Base-by-base conservation (phyloP, 1,140 invertebrate species). In the Andricus grossulariae region DNA sequence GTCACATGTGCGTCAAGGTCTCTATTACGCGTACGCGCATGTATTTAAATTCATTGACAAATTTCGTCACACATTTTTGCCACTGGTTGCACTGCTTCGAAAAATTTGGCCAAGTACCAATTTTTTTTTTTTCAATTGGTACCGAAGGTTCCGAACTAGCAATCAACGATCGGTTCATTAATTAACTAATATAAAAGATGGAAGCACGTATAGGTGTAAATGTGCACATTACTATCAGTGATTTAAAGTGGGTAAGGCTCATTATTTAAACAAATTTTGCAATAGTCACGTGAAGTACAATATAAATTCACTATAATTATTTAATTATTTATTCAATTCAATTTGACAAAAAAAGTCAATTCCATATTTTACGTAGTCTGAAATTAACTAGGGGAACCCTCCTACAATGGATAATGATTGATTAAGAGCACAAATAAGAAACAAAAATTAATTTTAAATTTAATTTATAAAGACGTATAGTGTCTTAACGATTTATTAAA, bases 171-270 rank as follows among this genome's bases (percentile, higher is more conserved):
- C 39, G 32, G 25, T 39, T 66, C 39, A 45, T 66, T 66, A 39
- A 39, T 66, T 39, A 32, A 25, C 25, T 66, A 32, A 66, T 39
- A 25, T 39, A 15, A 66, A 66, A 66, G 7, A 66, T 66, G 60
- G 60, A 66, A n/a, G 60, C 60, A 45, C 60, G 60, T 66, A 39
- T 66, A 66, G 60, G 60, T 66, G 16, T 66, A 15, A 66, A 66
- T 66, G 60, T 66, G 6, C 60, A n/a, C 60, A 66, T 66, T 32
- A 39, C 60, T n/a, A 45, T 66, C 25, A 66, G 60, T 66, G 60
- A 66, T 66, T 39, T 16, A 3, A 66, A 66, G 25, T 66, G 60
- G 60, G 60, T 66, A 66, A 66, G 60, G 13, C 15, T 66, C 13
- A 66, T 32, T 32, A 39, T 6, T 66, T 66, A 15, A 39, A 18